Base-by-base conservation (phyloP, 2,888 invertebrate genomes). In the Thereva nobilitata region DNA sequence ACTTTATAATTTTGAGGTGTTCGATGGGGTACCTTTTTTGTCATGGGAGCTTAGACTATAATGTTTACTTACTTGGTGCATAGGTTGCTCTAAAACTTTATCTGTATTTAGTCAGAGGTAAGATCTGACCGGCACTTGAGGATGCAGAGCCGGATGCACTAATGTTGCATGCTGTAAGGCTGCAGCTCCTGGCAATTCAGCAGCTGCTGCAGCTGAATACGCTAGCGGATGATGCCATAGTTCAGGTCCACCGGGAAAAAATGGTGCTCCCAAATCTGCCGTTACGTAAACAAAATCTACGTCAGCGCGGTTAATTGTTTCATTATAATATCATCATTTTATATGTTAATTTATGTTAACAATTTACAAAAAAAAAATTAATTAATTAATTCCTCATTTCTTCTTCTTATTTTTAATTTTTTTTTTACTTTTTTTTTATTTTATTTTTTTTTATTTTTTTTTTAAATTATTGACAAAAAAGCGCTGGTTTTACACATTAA, bases 51-150 rank as follows among this genome's bases (percentile, higher is more conserved):
- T n/a, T n/a, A n/a, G n/a, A n/a, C n/a, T n/a, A n/a, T n/a, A n/a
- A n/a, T n/a, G n/a, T n/a, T n/a, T 61, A 78, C 78, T 79, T 74
- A 80, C 81, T 77, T 81, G 80, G 77, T 79, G 80, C 80, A 79
- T 80, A 73, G 79, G 78, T 75, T 80, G 80, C 75, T 81, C 81
- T 77, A 80, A 76, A 74, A 80, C 79, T 80, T 81, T 81, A 73
- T 81, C 80, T 75, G 81, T 91, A 91, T 92, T 91, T 93, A 93
- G 93, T 94, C 93, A 94, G 90, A 94, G 93, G 88, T 93, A 94
- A 85, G 93, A 93, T 85, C 94, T 92, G 83, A 95, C 95, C 83
- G 95, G 95, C 84, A 96, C 93, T 90, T 97, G 96, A 83, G 95
- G 94, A 86, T 95, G 95, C 85, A 97, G 90, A 84, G 95, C 96